These are phyloP conservation scores for Lutjanus erythropterus DNA, from an alignment of 2,113 vertebrate species.

Conservation along the genomic window DNA sequence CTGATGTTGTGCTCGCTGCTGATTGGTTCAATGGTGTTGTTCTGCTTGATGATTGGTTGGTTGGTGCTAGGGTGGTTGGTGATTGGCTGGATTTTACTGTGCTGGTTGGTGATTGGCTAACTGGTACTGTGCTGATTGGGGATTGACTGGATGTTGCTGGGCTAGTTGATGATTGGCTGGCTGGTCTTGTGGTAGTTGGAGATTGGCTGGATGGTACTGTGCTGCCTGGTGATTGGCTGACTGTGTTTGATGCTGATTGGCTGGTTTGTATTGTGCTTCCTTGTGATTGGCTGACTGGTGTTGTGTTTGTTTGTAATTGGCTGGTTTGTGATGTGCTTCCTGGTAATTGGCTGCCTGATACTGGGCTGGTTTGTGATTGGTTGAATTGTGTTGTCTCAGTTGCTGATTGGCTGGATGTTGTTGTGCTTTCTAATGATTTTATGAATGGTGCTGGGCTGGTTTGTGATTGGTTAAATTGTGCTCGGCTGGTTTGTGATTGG, in stretches of 20 bases:
- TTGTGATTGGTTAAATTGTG: neutral
- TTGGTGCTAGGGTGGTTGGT: neutral
- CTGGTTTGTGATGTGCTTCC: neutral
- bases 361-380: neutral
- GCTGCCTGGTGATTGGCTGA: neutral
- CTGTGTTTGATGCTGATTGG: neutral
- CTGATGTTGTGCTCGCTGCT: neutral
- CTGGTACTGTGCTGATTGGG: neutral
- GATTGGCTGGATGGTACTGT: neutral
- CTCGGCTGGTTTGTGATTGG: neutral
- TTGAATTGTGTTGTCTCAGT: neutral
- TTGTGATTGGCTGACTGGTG: neutral
- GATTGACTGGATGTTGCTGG: neutral
- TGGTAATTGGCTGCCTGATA: neutral
- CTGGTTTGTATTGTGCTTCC: neutral
- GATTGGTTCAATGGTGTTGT: neutral
- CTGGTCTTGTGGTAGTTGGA: neutral
- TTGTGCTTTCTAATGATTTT: neutral
- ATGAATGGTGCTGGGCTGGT: neutral
- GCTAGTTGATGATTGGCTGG: neutral
- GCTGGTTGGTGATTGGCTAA: neutral
- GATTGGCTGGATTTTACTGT: neutral
- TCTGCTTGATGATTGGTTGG: neutral
- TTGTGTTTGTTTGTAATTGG: neutral
- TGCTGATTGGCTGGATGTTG: neutral